Conservation (phyloP, 2,797 vertebrate species). For the Netta rufina region DNA sequence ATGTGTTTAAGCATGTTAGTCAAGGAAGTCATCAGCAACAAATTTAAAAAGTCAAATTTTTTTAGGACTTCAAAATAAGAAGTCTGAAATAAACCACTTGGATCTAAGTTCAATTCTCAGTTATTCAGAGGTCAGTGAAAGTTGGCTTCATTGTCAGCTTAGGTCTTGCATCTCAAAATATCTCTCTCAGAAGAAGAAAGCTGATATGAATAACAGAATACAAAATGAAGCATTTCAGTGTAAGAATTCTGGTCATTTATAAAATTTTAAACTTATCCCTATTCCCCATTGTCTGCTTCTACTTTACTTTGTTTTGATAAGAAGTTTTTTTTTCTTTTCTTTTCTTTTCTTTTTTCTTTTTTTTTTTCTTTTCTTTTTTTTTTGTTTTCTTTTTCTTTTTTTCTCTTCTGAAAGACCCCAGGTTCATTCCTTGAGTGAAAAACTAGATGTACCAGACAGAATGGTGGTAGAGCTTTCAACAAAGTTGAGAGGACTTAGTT, state of each 20-base stretch:
- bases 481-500: background rate
- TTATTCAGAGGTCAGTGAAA: background rate
- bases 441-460: background rate
- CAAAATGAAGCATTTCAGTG: background rate
- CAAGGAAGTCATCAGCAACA: background rate
- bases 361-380: background rate
- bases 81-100: background rate
- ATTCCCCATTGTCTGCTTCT: background rate
- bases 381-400: background rate
- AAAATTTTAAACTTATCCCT: background rate
- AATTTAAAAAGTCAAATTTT: background rate
- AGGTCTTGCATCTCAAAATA: background rate
- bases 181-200: background rate
- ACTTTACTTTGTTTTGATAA: background rate
- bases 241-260: background rate
- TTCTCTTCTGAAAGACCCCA: background rate
- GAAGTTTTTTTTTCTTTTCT: background rate
- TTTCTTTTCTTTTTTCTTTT: background rate
- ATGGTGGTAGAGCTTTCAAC: background rate
- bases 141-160: background rate
- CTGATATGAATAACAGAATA: background rate
- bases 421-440: background rate
- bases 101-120: background rate
- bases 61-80: background rate
- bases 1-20: background rate